A percentile compares a stretch with the other conserved stretches of the same genome.
Evolutionary conservation across 2,888 invertebrate species (phyloP).

Genomic region (Polyommatus iphigenia): DNA sequence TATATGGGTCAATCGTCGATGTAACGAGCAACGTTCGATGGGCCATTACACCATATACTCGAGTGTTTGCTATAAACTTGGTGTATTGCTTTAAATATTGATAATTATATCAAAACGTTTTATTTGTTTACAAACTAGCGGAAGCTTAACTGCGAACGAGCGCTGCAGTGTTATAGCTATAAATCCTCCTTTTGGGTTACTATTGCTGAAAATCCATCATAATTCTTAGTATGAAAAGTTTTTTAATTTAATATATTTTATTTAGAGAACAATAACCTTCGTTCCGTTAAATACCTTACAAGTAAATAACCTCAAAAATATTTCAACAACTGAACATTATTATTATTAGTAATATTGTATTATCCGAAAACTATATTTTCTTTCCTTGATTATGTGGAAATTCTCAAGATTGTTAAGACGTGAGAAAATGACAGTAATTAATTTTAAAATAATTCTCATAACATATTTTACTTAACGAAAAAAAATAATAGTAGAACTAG

Average conservation of each 20-base stretch:
- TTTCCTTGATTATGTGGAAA: neutral
- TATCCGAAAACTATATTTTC: neutral
- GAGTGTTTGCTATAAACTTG: neutral
- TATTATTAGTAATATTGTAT: too few species aligned
- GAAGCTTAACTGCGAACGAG: too few species aligned
- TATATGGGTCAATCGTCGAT: conserved; percentile 3
- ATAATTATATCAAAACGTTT: too few species aligned
- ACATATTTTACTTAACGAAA: neutral
- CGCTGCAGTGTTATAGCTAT: too few species aligned
- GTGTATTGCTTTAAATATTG: neutral
- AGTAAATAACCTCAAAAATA: too few species aligned
- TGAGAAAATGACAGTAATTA: neutral
- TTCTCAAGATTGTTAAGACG: neutral
- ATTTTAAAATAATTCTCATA: neutral
- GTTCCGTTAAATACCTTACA: neutral
- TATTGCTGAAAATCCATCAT: too few species aligned
- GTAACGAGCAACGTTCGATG: neutral
- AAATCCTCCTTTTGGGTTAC: too few species aligned
- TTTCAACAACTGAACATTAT: too few species aligned
- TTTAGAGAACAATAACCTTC: too few species aligned
- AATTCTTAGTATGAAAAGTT: too few species aligned
- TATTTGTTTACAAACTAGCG: too few species aligned
- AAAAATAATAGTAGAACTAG: neutral
- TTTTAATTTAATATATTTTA: too few species aligned
- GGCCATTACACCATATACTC: neutral